Evolutionary conservation across 2,888 invertebrate genomes (phyloP), one percentile per base, ranked within the genome.

Genomic region (Scaptomyza polygonia): DNA sequence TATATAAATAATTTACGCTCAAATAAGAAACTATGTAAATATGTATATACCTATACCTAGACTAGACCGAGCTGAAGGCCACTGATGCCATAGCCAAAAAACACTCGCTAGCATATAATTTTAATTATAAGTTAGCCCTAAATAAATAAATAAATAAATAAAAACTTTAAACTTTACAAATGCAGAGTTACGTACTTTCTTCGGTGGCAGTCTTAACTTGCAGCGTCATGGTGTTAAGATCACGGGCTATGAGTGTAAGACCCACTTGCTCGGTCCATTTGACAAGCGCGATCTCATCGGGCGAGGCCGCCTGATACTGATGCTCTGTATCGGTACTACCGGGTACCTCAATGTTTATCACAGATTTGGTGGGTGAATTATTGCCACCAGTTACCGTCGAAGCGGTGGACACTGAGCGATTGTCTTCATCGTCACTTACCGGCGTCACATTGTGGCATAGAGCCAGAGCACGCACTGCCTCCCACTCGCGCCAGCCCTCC

Each of bases 401-500:
- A 0, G 90, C 82, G 7, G 90, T 90, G 5, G 90, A 89, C 39
- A 89, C 89, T 1, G 90, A 89, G 43, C 85, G 81, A 48, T 88
- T 87, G 32, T 91, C 91, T 71, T 91, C 91, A 16, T 92, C 93
- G 79, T 99, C 99, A 88, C 96, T 97, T 2, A 98, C 97, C 0
- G 99, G 99, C 0, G 99, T 99, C 9, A 99, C 99, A 92, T 99
- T 99, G 91, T 99, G 99, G 91, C 99, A 99, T 36, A 99, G 93
- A 0, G 99, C 98, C 52, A 99, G 93, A 0, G 99, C 99, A 83
- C 97, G 95, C 29, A 99, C 97, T 0, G 97, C 97, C 88, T 97
- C 97, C 92, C 96, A 96, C 66, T 98, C 96, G 55, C 97, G 94
- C 68, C 95, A 94, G 56, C 95, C 93, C 89, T 95, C 94, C 12